Percentiles rank a stretch among this genome's conserved stretches.
Evolutionary conservation across 2,888 invertebrate species (phyloP).

Genomic region (Mellilla xanthometata): DNA sequence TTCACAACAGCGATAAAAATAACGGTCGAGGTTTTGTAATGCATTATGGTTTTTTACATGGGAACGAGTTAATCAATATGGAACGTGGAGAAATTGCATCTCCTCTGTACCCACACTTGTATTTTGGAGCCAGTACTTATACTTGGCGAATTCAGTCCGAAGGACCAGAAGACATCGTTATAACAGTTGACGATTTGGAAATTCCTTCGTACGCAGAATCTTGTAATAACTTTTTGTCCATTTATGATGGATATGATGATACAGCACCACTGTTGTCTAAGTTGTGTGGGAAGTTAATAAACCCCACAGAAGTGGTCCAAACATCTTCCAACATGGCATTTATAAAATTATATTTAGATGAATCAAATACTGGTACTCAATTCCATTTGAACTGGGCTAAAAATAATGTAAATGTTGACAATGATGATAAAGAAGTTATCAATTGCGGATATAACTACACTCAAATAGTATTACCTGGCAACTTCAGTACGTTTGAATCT

Average conservation of each 20-base stretch:
- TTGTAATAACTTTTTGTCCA: slow-evolving; percentile 59
- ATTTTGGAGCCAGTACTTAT: slow-evolving; percentile 66
- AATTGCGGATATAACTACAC: slow-evolving; percentile 67
- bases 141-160: slow-evolving; percentile 87
- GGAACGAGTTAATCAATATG: slow-evolving; percentile 85
- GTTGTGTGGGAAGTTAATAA: slow-evolving; percentile 75
- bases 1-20: slow-evolving; percentile 84
- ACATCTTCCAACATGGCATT: slow-evolving; percentile 86
- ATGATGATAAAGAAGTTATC: slow-evolving; percentile 26
- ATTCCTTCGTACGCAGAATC: slow-evolving; percentile 50
- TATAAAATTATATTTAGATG: slow-evolving; percentile 75
- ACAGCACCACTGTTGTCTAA: slow-evolving; percentile 81
- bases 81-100: slow-evolving; percentile 88
- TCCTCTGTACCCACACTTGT: slow-evolving; percentile 87
- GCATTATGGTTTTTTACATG: slow-evolving; percentile 86
- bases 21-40: slow-evolving; percentile 89
- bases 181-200: slow-evolving; percentile 51
- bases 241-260: slow-evolving; percentile 90
- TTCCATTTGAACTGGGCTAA: slow-evolving; percentile 61
- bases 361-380: slow-evolving; percentile 64
- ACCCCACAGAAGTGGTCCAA: slow-evolving; percentile 41
- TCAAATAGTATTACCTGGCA: slow-evolving; percentile 41
- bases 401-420: slow-evolving; percentile 23
- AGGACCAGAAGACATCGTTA: slow-evolving; percentile 40
- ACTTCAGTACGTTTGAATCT: slow-evolving; percentile 75